These are phyloP conservation scores for Brachionichthys hirsutus DNA, from an alignment of 2,113 vertebrate species.

Conservation along the genomic window DNA sequence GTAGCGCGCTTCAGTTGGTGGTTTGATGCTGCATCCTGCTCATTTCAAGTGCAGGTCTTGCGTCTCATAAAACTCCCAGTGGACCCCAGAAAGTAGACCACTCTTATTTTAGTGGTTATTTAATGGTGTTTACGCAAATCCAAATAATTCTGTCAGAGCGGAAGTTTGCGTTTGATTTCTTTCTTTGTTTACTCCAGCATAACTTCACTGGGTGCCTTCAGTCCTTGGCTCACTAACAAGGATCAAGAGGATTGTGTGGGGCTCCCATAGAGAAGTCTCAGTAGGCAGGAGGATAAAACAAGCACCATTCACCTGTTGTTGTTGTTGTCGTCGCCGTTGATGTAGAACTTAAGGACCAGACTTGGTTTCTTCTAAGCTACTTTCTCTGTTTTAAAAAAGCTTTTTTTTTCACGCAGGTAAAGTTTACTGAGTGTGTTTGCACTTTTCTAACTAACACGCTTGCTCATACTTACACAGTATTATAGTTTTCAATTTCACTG, in stretches of 20 bases:
- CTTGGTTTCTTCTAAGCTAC: slow-evolving; percentile 34
- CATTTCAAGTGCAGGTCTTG: slow-evolving; percentile 44
- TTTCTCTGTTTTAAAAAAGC: slow-evolving; percentile 11
- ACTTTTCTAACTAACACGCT: slow-evolving; percentile 27
- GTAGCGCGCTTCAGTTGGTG: slow-evolving; percentile 19
- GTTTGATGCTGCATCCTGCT: slow-evolving; percentile 7
- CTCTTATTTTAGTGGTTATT: slow-evolving; percentile 51
- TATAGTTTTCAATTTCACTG: slow-evolving; percentile 6
- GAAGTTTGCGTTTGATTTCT: slow-evolving; percentile 56
- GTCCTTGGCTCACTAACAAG: slow-evolving; percentile 47
- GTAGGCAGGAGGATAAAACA: slow-evolving; percentile 56
- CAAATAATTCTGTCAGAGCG: slow-evolving; percentile 53
- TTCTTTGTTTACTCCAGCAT: slow-evolving; percentile 59
- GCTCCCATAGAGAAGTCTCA: slow-evolving; percentile 24
- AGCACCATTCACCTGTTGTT: slow-evolving; percentile 62
- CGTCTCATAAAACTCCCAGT: slow-evolving; percentile 55
- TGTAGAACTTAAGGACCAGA: slow-evolving; percentile 36
- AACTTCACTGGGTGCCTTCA: slow-evolving; percentile 55
- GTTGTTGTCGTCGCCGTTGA: slow-evolving; percentile 39
- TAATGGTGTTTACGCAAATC: slow-evolving; percentile 64
- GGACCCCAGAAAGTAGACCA: slow-evolving; percentile 66
- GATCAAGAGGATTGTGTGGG: slow-evolving; percentile 61
- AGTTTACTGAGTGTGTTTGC: slow-evolving; percentile 49
- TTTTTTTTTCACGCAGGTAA: slow-evolving; percentile 35
- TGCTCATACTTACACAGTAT: slow-evolving; percentile 24